These are phyloP conservation scores for Tribolium castaneum DNA, from an alignment of 1,140 invertebrate genomes.

Conservation along the genomic window DNA sequence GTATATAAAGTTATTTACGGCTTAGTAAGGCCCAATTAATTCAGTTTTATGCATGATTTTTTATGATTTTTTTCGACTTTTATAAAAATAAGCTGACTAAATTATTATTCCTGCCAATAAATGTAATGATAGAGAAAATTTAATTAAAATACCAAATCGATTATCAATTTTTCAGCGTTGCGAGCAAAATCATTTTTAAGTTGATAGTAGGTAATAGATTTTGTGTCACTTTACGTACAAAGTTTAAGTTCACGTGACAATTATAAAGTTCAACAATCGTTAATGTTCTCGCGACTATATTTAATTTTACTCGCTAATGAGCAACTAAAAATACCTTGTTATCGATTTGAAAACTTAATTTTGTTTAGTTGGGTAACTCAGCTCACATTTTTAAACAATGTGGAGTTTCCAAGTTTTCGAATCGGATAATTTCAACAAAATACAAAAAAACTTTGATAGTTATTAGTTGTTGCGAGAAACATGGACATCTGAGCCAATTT, in stretches of 20 bases:
- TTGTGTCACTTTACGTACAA: background rate
- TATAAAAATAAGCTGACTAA: background rate
- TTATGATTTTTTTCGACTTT: background rate
- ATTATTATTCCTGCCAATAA: background rate
- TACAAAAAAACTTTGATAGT: background rate
- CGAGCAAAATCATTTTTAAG: background rate
- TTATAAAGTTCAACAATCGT: constrained; percentile 36
- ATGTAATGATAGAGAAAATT: constrained; percentile 4
- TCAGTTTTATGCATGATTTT: constrained; percentile 11
- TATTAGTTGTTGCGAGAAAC: background rate
- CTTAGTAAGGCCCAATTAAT: background rate
- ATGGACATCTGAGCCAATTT: background rate
- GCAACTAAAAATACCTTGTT: constrained; percentile 38
- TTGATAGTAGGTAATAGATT: background rate
- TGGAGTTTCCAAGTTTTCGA: background rate
- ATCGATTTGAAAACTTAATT: constrained; percentile 8
- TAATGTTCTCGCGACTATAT: constrained; percentile 18
- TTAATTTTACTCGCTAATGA: constrained; percentile 36
- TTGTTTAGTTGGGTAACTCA: background rate
- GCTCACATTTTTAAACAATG: background rate
- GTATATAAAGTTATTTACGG: constrained; percentile 18
- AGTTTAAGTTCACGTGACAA: constrained; percentile 1
- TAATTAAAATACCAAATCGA: constrained; percentile 11
- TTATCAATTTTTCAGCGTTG: constrained; percentile 2
- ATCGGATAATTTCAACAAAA: background rate